Evolutionary conservation across 2,888 invertebrate genomes (phyloP).

Genomic region (Lasioglossum oenotherae): DNA sequence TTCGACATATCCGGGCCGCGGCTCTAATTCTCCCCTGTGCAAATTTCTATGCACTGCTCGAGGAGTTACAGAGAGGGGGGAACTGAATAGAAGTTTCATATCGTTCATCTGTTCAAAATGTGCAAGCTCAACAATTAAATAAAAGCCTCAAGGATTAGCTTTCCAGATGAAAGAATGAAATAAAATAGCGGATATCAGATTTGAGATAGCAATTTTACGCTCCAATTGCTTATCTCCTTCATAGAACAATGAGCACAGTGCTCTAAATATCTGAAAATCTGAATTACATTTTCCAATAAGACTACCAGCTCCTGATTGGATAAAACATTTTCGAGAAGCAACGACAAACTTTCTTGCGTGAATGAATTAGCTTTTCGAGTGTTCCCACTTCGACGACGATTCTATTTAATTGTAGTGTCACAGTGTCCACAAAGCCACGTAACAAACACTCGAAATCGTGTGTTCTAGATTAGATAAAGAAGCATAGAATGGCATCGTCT

Average conservation of each 20-base stretch:
- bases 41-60: neutral
- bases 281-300: neutral
- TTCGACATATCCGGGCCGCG: neutral
- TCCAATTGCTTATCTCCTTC: neutral
- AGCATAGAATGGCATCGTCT: neutral
- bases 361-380: neutral
- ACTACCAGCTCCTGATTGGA: neutral
- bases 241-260: neutral
- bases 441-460: conserved; percentile 1
- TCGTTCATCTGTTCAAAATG: too few species aligned
- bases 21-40: neutral
- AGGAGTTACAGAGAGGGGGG: neutral
- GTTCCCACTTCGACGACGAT: neutral
- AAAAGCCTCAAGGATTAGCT: neutral
- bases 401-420: neutral
- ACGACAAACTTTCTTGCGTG: neutral
- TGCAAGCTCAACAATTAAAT: neutral
- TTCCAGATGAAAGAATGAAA: neutral
- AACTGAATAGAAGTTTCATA: neutral
- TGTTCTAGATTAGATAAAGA: conserved; percentile 47
- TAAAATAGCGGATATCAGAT: neutral
- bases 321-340: neutral
- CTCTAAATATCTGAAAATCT: neutral
- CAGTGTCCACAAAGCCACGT: neutral
- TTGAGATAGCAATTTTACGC: neutral